These are phyloP conservation scores for Caenorhabditis panamensis DNA, from an alignment of 2,888 invertebrate genomes.

Conservation along the genomic window DNA sequence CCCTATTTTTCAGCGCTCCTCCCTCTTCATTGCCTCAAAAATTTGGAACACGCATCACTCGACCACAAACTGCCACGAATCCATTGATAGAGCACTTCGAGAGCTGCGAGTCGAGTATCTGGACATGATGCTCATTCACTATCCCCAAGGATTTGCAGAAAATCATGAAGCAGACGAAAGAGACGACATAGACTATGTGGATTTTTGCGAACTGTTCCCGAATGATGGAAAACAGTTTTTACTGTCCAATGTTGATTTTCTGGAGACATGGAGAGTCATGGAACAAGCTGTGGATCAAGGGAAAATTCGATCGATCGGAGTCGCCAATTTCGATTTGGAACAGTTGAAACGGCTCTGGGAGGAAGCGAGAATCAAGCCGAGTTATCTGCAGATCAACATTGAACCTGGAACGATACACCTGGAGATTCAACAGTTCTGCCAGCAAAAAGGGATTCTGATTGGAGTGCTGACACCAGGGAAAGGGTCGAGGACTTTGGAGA, in stretches of 20 bases:
- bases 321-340: slow-evolving; percentile 78
- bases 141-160: background rate
- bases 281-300: slow-evolving; percentile 69
- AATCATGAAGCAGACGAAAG: background rate
- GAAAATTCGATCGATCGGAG: slow-evolving; percentile 75
- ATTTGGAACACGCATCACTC: slow-evolving; percentile 81
- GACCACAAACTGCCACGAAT: slow-evolving; percentile 68
- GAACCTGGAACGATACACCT: slow-evolving; percentile 88
- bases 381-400: slow-evolving; percentile 85
- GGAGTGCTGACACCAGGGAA: background rate
- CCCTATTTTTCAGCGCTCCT: background rate
- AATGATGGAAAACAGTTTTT: slow-evolving; percentile 66
- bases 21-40: slow-evolving; percentile 80
- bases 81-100: slow-evolving; percentile 60
- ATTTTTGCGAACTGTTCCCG: slow-evolving; percentile 76
- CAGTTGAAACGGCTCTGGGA: slow-evolving; percentile 84
- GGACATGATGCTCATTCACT: slow-evolving; percentile 79
- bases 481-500: background rate
- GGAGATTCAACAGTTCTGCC: slow-evolving; percentile 85
- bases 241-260: slow-evolving; percentile 76
- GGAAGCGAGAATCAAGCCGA: slow-evolving; percentile 85
- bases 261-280: slow-evolving; percentile 80
- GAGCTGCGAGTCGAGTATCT: slow-evolving; percentile 75
- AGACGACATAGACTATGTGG: slow-evolving; percentile 72
- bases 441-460: slow-evolving; percentile 61